These are phyloP conservation scores for Ormyrus thymus DNA, from an alignment of 2,888 invertebrate genomes.

Conservation along the genomic window DNA sequence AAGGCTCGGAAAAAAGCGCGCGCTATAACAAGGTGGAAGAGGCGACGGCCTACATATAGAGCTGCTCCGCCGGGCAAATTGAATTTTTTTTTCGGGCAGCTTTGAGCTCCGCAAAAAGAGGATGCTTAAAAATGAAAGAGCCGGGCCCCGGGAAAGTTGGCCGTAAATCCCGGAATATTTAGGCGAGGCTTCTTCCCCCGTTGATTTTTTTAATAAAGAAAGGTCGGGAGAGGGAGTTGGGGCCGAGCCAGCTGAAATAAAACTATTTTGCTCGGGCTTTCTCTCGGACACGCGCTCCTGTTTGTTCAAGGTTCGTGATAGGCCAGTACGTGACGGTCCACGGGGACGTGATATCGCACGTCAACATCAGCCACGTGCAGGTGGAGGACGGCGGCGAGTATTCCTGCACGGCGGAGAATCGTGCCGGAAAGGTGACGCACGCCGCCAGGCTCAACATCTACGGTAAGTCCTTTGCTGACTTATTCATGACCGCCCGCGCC, in stretches of 20 bases:
- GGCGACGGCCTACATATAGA: too few species aligned
- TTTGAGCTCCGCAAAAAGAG: constrained; percentile 22
- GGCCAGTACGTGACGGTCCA: constrained; percentile 86
- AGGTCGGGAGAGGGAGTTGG: constrained; percentile 2
- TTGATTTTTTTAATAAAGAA: constrained; percentile 33
- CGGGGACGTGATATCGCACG: constrained; percentile 89
- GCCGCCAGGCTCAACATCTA: constrained; percentile 87
- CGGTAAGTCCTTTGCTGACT: constrained; percentile 76
- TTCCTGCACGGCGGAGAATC: constrained; percentile 85
- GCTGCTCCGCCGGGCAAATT: constrained; percentile 16
- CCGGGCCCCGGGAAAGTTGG: not conserved
- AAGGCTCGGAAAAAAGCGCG: not conserved
- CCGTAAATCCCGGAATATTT: constrained; percentile 43
- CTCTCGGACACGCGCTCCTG: not conserved
- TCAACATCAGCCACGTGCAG: constrained; percentile 87
- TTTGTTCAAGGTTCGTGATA: constrained; percentile 81
- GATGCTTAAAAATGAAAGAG: constrained; percentile 32
- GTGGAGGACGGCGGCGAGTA: constrained; percentile 89
- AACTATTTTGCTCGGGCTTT: constrained; percentile 13
- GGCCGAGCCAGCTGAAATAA: constrained; percentile 17
- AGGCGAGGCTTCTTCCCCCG: constrained; percentile 7
- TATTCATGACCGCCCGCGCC: not conserved
- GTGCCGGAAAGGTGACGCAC: constrained; percentile 84
- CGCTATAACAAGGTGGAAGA: not conserved
- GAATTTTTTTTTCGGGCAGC: constrained; percentile 30